Base-by-base conservation (phyloP, 1,140 invertebrate species). In the Papilio dardanus region DNA sequence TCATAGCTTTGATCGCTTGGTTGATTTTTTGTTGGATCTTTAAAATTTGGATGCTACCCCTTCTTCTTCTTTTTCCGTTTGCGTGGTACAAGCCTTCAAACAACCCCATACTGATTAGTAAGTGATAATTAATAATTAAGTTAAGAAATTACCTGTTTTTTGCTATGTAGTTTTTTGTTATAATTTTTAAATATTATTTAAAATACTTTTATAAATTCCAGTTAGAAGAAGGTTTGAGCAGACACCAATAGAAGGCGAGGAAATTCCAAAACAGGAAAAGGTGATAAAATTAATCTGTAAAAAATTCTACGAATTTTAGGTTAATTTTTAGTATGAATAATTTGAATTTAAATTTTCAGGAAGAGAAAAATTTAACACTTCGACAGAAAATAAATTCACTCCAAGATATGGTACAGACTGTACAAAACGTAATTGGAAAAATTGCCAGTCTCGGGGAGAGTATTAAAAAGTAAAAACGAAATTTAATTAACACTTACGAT, bases 371-470 rank as follows among this genome's bases (percentile, higher is more conserved):
- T 37, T 75, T 83, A 24, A 83, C 88, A 6, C 71, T 91, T 21
- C 81, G 86, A 77, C 87, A 91, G 82, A 92, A 86, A 83, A 79
- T 93, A 75, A 83, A 88, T n/a, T 86, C 81, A 21, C 82, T 99
- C 42, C 98, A 99, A 90, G 98, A 99, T 90, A 97, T 99, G 66
- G 97, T 97, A 46, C 96, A 98, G 92, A 96, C 96, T 12, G 97
- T 99, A 4, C 98, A 99, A 93, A 98, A 98, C 85, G 95, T 96
- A n/a, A 97, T 99, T 74, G 98, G 98, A 54, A 96, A 97, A 86
- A 95, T 99, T 81, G 98, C 98, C 4, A 97, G 97, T 31, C 92
- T 98, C 19, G 96, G 97, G 30, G 98, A 99, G 93, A 96, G 96
- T 86, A 95, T 98, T 66, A 98, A 98, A 94, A 99, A 99, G 97